These are phyloP conservation scores for Formica exsecta DNA, from an alignment of 1,140 invertebrate genomes.

Conservation along the genomic window DNA sequence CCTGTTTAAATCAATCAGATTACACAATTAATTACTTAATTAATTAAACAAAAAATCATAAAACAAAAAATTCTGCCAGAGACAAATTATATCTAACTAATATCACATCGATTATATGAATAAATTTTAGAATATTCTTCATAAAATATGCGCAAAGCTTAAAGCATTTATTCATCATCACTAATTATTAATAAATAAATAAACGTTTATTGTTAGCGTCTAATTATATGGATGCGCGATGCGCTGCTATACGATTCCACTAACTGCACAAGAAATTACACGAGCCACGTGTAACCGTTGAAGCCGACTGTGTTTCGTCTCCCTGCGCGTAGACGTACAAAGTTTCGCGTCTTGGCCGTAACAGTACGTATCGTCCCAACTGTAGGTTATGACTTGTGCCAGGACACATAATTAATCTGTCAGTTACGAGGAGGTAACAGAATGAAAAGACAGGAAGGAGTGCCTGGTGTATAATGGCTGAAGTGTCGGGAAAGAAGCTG, in stretches of 20 bases:
- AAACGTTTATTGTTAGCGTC: neutral
- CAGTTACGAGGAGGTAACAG: slow-evolving; percentile 63
- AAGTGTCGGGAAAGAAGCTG: slow-evolving; percentile 57
- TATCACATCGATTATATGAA: neutral
- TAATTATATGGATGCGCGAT: slow-evolving; percentile 34
- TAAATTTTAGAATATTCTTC: neutral
- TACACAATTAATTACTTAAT: too few relatives aligned
- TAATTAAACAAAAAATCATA: neutral
- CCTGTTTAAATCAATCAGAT: neutral
- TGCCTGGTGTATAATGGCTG: slow-evolving; percentile 43
- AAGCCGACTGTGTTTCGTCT: slow-evolving; percentile 55
- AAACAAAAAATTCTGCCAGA: neutral
- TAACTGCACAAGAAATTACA: slow-evolving; percentile 58
- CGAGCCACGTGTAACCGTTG: slow-evolving; percentile 56
- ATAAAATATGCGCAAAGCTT: neutral
- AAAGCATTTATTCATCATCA: neutral
- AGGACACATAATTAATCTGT: slow-evolving; percentile 78
- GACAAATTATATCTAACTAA: neutral
- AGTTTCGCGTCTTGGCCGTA: slow-evolving; percentile 40
- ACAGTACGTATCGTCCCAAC: slow-evolving; percentile 57
- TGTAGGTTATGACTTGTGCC: slow-evolving; percentile 41
- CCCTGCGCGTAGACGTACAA: slow-evolving; percentile 30
- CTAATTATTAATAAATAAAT: slow-evolving; percentile 42
- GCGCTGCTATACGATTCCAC: slow-evolving; percentile 19
- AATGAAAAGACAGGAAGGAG: slow-evolving; percentile 49